Evolutionary conservation across 2,888 invertebrate species (phyloP).

Genomic region (Argyra leucocephala): DNA sequence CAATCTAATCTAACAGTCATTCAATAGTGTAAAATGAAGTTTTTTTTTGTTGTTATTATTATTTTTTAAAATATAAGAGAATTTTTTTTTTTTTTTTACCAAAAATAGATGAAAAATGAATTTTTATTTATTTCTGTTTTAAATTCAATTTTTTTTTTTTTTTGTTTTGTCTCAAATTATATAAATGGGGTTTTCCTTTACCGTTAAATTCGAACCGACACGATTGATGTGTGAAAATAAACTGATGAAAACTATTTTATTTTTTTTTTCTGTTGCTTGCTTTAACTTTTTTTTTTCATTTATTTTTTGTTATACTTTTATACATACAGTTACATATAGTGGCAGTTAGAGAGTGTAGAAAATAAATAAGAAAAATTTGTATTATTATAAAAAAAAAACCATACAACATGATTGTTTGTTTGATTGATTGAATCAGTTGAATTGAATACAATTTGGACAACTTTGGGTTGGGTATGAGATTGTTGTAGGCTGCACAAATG

Average conservation of each 20-base stretch:
- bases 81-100: neutral
- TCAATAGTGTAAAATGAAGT: neutral
- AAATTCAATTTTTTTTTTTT: neutral
- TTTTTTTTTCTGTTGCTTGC: neutral
- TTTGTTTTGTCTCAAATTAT: neutral
- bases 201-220: neutral
- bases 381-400: too few species aligned
- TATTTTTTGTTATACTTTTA: too few species aligned
- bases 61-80: neutral
- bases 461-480: too few species aligned
- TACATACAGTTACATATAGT: too few species aligned
- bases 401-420: too few species aligned
- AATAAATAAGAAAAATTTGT: too few species aligned
- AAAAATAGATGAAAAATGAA: neutral
- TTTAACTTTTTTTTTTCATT: neutral
- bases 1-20: too few species aligned
- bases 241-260: neutral
- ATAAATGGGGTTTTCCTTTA: neutral
- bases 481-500: too few species aligned
- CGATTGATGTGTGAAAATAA: slow-evolving; percentile 1
- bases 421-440: too few species aligned
- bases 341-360: too few species aligned
- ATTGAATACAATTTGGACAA: too few species aligned
- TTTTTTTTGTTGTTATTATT: neutral
- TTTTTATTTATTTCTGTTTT: neutral